A percentile compares a stretch with the other conserved stretches of the same genome.
Evolutionary conservation across 2,888 invertebrate species (phyloP).

Genomic region (Polyommatus iphigenia): DNA sequence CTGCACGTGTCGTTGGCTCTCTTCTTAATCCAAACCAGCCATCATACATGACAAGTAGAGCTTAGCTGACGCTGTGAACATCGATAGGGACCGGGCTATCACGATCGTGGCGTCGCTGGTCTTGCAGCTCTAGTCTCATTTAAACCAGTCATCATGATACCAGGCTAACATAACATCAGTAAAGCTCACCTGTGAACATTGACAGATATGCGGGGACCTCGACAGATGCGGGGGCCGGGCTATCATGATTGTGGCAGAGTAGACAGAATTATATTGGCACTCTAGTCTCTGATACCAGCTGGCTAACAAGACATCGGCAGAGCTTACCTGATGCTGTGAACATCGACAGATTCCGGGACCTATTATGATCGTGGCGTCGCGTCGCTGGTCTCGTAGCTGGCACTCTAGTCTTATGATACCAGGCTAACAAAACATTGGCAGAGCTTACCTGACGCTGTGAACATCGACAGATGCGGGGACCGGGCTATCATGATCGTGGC

Average conservation of each 20-base stretch:
- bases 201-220: neutral
- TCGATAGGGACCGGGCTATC: too few species aligned
- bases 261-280: too few species aligned
- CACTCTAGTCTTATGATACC: neutral
- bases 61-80: too few species aligned
- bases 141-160: neutral
- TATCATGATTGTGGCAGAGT: neutral
- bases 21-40: too few species aligned
- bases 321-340: slow-evolving; percentile 66
- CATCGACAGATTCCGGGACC: slow-evolving; percentile 71
- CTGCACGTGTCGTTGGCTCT: too few species aligned
- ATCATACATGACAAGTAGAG: too few species aligned
- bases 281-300: too few species aligned
- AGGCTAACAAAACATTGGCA: neutral
- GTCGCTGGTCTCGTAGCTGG: slow-evolving; percentile 48
- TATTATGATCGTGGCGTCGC: slow-evolving; percentile 57
- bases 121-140: too few species aligned
- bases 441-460: slow-evolving; percentile 66
- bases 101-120: too few species aligned
- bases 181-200: too few species aligned
- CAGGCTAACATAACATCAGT: neutral
- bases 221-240: neutral
- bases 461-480: slow-evolving; percentile 72
- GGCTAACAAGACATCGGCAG: neutral
- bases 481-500: slow-evolving; percentile 59